These are phyloP conservation scores for Barypeithes pellucidus DNA, from an alignment of 2,888 invertebrate species.

Conservation along the genomic window DNA sequence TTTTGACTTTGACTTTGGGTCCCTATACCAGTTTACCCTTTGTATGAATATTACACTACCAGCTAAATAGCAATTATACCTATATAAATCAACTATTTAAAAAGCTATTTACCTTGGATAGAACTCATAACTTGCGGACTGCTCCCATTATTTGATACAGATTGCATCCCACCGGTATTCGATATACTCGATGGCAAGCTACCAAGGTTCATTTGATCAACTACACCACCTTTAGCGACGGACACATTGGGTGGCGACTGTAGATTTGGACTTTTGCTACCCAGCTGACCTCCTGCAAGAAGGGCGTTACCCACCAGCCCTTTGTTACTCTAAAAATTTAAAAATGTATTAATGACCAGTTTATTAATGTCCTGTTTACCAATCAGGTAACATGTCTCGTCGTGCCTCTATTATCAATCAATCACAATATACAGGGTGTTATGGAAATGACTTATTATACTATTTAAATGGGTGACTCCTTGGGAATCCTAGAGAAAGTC, in stretches of 20 bases:
- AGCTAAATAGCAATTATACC: no score
- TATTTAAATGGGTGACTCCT: no score
- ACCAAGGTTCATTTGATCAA: slow-evolving; percentile 77
- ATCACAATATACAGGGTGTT: no score
- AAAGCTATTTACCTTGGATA: slow-evolving; percentile 75
- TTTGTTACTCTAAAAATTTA: slow-evolving; percentile 79
- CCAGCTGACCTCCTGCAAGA: slow-evolving; percentile 83
- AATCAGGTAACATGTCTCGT: no score
- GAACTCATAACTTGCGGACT: slow-evolving; percentile 82
- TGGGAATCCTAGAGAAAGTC: no score
- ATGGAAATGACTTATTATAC: no score
- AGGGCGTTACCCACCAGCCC: slow-evolving; percentile 81
- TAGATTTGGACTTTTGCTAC: slow-evolving; percentile 87
- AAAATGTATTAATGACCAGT: slow-evolving; percentile 17
- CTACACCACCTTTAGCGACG: slow-evolving; percentile 77
- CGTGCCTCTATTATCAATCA: no score
- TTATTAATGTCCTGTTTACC: background rate
- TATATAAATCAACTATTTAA: no score
- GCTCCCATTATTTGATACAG: slow-evolving; percentile 79
- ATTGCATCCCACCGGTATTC: slow-evolving; percentile 72
- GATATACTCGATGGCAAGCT: slow-evolving; percentile 74
- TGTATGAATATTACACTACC: no score
- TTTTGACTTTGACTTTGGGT: no score
- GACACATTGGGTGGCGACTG: slow-evolving; percentile 90
- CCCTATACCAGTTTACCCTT: no score